These are phyloP conservation scores for Cromileptes altivelis DNA, from an alignment of 2,113 vertebrate species.

Conservation along the genomic window DNA sequence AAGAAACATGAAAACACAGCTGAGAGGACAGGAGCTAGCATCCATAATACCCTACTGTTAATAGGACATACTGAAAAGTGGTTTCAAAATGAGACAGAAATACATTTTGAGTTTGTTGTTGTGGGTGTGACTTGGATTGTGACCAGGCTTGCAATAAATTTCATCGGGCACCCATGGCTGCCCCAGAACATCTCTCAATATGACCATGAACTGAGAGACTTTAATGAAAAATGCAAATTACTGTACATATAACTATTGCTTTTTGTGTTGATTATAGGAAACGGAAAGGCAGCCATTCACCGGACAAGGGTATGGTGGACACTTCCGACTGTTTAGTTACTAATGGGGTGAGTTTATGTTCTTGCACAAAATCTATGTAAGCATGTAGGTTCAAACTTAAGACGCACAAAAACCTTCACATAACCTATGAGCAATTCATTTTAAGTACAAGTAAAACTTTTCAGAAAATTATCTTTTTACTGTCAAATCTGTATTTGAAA, in stretches of 20 bases:
- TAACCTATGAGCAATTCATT: not conserved
- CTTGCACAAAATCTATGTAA: not conserved
- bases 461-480: not conserved
- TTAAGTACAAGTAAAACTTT: not conserved
- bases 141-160: not conserved
- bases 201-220: not conserved
- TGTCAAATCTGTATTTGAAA: not conserved
- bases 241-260: not conserved
- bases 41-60: not conserved
- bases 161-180: not conserved
- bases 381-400: not conserved
- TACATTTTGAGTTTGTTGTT: not conserved
- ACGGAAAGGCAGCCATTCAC: constrained; percentile 31
- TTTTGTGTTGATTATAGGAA: constrained; percentile 57
- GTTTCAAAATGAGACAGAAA: not conserved
- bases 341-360: constrained; percentile 59
- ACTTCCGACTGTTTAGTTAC: constrained; percentile 33
- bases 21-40: not conserved
- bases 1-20: constrained; percentile 15
- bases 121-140: not conserved
- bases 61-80: not conserved
- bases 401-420: not conserved
- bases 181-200: not conserved
- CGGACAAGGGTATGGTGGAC: constrained; percentile 3
- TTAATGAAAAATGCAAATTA: not conserved